Conservation (phyloP, 2,888 invertebrate genomes). For the Bhutanitis thaidina region DNA sequence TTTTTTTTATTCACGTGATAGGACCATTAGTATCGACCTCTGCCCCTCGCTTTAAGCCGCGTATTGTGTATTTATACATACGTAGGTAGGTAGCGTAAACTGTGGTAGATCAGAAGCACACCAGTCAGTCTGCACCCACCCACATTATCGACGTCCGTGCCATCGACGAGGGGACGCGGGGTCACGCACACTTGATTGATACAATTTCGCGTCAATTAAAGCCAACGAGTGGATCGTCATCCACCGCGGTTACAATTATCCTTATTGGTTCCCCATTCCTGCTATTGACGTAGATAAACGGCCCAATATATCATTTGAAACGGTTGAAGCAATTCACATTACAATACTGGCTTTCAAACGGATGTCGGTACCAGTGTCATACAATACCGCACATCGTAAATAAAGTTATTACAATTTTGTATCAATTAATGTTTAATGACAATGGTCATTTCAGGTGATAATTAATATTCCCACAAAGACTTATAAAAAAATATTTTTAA, state of each 20-base stretch:
- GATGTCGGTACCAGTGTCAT: too few species aligned
- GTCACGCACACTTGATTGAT: conserved; percentile 62
- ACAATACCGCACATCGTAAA: too few species aligned
- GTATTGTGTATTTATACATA: too few species aligned
- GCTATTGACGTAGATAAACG: conserved; percentile 32
- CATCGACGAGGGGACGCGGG: conserved; percentile 37
- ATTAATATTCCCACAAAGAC: too few species aligned
- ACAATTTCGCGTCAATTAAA: conserved; percentile 74
- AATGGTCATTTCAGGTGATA: too few species aligned
- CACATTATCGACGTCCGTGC: conserved; percentile 12
- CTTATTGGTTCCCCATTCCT: conserved; percentile 71
- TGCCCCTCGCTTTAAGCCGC: too few species aligned
- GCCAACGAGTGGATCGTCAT: conserved; percentile 38
- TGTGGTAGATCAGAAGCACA: conserved; percentile 1
- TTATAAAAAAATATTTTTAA: too few species aligned
- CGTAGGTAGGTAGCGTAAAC: background rate
- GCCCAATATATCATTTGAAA: conserved; percentile 31
- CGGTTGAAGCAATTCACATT: conserved; percentile 26
- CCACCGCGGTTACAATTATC: conserved; percentile 60
- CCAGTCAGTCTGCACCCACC: conserved; percentile 9
- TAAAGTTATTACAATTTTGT: too few species aligned
- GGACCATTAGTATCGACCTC: too few species aligned
- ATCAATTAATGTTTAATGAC: too few species aligned
- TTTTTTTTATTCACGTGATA: too few species aligned
- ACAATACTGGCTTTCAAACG: background rate